Evolutionary conservation across 2,888 invertebrate genomes (phyloP).

Genomic region (Hirudinaria manillensis): DNA sequence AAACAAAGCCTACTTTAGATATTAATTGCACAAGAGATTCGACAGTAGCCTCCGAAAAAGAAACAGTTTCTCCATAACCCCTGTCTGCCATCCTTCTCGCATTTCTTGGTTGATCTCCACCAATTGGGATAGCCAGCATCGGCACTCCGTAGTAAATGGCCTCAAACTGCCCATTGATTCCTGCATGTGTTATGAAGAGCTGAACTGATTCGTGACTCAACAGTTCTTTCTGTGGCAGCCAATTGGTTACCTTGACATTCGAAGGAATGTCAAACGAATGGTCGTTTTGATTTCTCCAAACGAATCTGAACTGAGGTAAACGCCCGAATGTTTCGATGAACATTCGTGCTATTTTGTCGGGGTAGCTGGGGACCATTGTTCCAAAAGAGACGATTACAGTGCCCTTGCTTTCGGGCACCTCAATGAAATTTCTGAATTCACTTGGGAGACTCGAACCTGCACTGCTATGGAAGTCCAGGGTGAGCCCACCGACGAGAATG

Average conservation of each 20-base stretch:
- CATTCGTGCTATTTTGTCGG: constrained; percentile 5
- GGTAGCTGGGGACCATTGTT: constrained; percentile 9
- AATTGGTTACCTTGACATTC: constrained; percentile 49
- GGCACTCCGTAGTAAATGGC: constrained; percentile 53
- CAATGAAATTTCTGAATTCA: too few relatives aligned
- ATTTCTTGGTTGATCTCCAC: constrained; percentile 1
- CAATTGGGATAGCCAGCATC: background rate
- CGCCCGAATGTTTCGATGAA: constrained; percentile 25
- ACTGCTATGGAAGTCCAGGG: background rate
- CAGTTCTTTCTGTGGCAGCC: constrained; percentile 56
- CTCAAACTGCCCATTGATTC: constrained; percentile 67
- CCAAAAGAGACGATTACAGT: constrained; percentile 32
- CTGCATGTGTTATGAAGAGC: constrained; percentile 68
- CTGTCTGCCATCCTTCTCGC: background rate
- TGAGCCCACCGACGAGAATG: constrained; percentile 31
- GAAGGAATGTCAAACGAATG: background rate
- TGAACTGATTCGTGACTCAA: constrained; percentile 63
- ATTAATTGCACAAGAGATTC: too few relatives aligned
- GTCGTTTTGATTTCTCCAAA: constrained; percentile 28
- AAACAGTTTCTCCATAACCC: background rate
- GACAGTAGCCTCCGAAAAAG: too few relatives aligned
- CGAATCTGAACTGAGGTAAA: constrained; percentile 22
- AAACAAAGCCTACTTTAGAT: too few relatives aligned
- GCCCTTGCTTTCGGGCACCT: too few relatives aligned
- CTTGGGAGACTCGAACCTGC: too few relatives aligned